Conservation (phyloP, 2,888 invertebrate genomes). For the Strigamia maritima region DNA sequence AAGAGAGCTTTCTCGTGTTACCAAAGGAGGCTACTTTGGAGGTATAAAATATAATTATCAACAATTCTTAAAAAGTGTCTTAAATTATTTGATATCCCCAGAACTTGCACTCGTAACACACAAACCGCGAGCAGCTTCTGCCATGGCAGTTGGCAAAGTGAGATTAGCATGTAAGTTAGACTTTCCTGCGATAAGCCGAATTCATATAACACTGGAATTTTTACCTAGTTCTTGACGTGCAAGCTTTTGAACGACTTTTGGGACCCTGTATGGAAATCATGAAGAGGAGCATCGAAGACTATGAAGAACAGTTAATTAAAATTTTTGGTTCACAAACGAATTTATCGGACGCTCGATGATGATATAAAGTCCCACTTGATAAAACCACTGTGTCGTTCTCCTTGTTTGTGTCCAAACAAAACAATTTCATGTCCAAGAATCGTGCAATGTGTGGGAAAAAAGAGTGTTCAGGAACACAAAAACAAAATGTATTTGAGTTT, state of each 20-base stretch:
- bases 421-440: neutral
- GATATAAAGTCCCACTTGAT: neutral
- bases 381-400: neutral
- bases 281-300: constrained; percentile 96
- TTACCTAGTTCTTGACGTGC: constrained; percentile 96
- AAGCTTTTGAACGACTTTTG: constrained; percentile 93
- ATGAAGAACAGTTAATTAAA: constrained; percentile 91
- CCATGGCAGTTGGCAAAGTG: constrained; percentile 71
- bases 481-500: neutral
- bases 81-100: constrained; percentile 45
- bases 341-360: constrained; percentile 90
- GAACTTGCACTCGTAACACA: constrained; percentile 96
- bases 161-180: constrained; percentile 89
- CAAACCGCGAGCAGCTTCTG: constrained; percentile 85
- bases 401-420: neutral
- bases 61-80: neutral
- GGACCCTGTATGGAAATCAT: constrained; percentile 98
- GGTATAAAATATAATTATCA: constrained; percentile 47
- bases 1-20: constrained; percentile 54
- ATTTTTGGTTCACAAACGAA: constrained; percentile 94
- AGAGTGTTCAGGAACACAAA: neutral
- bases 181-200: no score
- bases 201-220: no score
- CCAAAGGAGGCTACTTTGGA: constrained; percentile 82
- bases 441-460: neutral